Evolutionary conservation across 2,797 vertebrate species (phyloP).

Genomic region (Euthynnus affinis): DNA sequence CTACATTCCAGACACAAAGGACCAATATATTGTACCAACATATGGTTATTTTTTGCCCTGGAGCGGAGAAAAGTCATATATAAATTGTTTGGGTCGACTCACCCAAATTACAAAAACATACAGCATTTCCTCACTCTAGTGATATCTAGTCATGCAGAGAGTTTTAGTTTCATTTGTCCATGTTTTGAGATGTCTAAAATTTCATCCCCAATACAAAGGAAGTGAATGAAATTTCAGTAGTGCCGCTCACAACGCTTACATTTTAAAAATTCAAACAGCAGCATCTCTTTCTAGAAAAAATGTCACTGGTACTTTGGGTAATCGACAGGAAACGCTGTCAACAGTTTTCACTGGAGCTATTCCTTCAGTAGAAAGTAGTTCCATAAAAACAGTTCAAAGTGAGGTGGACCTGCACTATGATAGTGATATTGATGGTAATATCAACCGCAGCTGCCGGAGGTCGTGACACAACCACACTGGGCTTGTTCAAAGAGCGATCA

Average conservation of each 20-base stretch:
- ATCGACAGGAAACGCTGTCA: not conserved
- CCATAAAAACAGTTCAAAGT: slow-evolving; percentile 12
- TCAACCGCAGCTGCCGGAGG: slow-evolving; percentile 58
- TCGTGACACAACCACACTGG: slow-evolving; percentile 54
- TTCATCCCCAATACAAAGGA: not conserved
- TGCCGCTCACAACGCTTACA: not conserved
- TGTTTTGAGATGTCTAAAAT: not conserved
- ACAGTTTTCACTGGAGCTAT: not conserved
- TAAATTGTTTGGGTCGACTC: not conserved
- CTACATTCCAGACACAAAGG: slow-evolving; percentile 7
- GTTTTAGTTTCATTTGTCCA: not conserved
- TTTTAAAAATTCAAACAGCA: not conserved
- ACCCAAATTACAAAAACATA: not conserved
- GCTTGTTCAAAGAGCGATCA: slow-evolving; percentile 73
- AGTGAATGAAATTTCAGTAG: no score
- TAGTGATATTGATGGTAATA: slow-evolving; percentile 45
- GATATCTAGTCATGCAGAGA: not conserved
- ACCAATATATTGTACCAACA: not conserved
- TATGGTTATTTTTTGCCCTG: not conserved
- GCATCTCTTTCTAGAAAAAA: not conserved
- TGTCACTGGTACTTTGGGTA: not conserved
- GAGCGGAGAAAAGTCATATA: not conserved
- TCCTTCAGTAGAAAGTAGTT: not conserved
- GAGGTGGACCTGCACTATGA: not conserved
- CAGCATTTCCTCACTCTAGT: no score